phyloP scores from a whole-genome alignment of 2,113 vertebrate genomes.

The Embiotoca jacksoni region DNA sequence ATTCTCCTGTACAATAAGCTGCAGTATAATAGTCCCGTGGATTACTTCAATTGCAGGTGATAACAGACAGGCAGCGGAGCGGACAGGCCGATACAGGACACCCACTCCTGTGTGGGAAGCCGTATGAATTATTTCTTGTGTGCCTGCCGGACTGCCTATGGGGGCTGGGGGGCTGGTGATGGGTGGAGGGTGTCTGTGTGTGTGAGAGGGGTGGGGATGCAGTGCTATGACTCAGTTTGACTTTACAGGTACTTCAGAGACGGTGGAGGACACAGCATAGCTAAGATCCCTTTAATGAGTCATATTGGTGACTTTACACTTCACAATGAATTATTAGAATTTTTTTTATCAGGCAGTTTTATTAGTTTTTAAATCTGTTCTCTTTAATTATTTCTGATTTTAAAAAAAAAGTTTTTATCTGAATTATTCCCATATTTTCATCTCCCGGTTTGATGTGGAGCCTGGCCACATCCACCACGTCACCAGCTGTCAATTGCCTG shows the following conservation, averaged over 20 bases:
- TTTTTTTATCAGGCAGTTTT: not conserved
- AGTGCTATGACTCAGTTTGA: slow-evolving; percentile 49
- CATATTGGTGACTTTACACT: slow-evolving; percentile 28
- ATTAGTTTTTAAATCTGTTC: not conserved
- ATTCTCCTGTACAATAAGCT: slow-evolving; percentile 88
- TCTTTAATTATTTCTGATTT: not conserved
- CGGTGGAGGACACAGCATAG: slow-evolving; percentile 33
- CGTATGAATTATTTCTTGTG: slow-evolving; percentile 92
- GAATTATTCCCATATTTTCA: not conserved
- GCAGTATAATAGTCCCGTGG: slow-evolving; percentile 85
- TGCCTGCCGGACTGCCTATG: slow-evolving; percentile 81
- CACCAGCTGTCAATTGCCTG: slow-evolving; percentile 2
- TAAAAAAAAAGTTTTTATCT: not conserved
- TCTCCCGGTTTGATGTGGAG: not conserved
- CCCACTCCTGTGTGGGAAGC: slow-evolving; percentile 88
- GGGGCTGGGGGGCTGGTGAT: slow-evolving; percentile 67
- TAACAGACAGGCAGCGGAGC: slow-evolving; percentile 90
- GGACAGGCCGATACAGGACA: slow-evolving; percentile 89
- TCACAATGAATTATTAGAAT: not conserved
- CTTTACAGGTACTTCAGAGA: slow-evolving; percentile 42
- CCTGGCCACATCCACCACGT: not conserved
- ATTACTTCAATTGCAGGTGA: slow-evolving; percentile 92
- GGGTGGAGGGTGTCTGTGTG: slow-evolving; percentile 19
- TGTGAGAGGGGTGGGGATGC: not conserved
- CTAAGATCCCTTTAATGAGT: slow-evolving; percentile 62